Conservation (phyloP, 2,113 vertebrate species). For the Hiodon tergisus region DNA sequence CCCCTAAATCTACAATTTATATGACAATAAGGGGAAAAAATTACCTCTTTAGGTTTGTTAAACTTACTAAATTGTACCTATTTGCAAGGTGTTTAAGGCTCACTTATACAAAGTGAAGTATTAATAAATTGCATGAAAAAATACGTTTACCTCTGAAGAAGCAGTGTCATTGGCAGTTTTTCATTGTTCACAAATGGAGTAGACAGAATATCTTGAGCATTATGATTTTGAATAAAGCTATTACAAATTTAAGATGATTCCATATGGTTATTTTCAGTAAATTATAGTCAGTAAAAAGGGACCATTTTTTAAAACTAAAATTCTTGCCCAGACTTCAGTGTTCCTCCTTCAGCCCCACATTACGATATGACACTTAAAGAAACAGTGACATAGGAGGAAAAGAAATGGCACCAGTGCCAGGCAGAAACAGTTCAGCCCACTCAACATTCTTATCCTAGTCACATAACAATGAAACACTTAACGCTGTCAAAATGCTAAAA, state of each 20-base stretch:
- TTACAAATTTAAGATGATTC: neutral
- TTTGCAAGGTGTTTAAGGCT: too few species aligned
- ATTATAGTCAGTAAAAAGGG: neutral
- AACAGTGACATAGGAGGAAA: slow-evolving; percentile 11
- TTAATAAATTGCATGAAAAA: too few species aligned
- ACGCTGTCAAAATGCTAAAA: neutral
- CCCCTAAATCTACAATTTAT: too few species aligned
- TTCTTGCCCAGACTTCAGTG: neutral
- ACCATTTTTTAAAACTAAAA: neutral
- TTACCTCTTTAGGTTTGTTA: too few species aligned
- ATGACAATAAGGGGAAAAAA: too few species aligned
- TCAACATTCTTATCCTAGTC: slow-evolving; percentile 8
- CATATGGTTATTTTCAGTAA: neutral
- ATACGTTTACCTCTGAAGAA: neutral
- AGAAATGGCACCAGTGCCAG: neutral
- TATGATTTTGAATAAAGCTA: neutral
- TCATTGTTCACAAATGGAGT: neutral
- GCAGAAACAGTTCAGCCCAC: neutral
- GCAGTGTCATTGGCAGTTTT: neutral
- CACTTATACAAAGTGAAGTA: too few species aligned
- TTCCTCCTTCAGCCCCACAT: neutral
- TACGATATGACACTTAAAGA: slow-evolving; percentile 6
- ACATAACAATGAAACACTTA: slow-evolving; percentile 9
- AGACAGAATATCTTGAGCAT: neutral
- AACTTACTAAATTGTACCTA: too few species aligned